Base-by-base conservation (phyloP, 2,888 invertebrate genomes). In the Julus scandinavius region DNA sequence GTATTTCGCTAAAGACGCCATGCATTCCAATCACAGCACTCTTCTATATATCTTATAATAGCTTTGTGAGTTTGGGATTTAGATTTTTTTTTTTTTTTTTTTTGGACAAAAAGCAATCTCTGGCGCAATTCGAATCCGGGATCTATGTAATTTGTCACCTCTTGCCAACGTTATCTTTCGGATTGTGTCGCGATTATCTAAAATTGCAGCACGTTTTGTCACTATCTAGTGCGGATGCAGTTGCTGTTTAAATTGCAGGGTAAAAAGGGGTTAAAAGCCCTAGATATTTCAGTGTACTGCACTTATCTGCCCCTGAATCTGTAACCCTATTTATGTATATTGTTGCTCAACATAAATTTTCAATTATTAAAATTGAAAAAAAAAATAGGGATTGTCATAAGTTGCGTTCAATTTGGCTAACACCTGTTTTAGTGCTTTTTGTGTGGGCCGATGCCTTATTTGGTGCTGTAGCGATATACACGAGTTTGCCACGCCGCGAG, bases 401-500 rank as follows among this genome's bases (percentile, higher is more conserved):
- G 29, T 80, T 63, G 63, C 63, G n/a, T 63, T 63, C 15, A n/a
- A 63, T 2, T 63, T 63, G 63, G 80, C 80, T 80, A 80, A 38
- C 80, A 80, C 80, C 80, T 80, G 80, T 80, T 80, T 80, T 80
- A 38, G 38, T 29, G 29, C 7, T 29, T 38, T 13, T 29, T 80
- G 80, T 80, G 80, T 80, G 80, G 80, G 80, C 80, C 38, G 80
- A 80, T 80, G 80, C 80, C 80, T 80, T 80, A 80, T 80, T 80
- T 80, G 80, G 80, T 38, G 13, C 29, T 80, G 80, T 80, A 38
- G 80, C 80, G 38, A 15, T 29, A n/a, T n/a, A n/a, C 13, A 38
- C 38, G 7, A 29, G 15, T 2, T 13, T 72, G 72, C n/a, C 72
- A 29, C 7, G 29, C 29, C 58, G 72, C 7, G 38, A 80, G 80